These are phyloP conservation scores for Porites lobata DNA, from an alignment of 92 coral and sea anemone species.

Conservation along the genomic window DNA sequence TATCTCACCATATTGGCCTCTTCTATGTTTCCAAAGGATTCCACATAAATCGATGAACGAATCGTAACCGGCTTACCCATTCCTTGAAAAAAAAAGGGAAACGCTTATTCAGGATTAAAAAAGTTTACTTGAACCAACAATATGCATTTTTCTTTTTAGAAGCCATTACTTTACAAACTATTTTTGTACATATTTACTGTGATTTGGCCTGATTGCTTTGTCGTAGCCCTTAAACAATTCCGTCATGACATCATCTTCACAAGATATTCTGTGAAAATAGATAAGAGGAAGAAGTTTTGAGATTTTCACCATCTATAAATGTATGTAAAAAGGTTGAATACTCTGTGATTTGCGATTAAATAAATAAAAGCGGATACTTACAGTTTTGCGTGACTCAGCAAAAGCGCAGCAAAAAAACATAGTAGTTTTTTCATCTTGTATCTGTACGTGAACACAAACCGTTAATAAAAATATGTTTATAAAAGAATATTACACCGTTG, in stretches of 20 bases:
- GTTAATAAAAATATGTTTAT: too few relatives aligned
- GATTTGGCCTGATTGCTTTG: constrained; percentile 14
- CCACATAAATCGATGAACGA: constrained; percentile 51
- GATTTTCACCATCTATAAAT: neutral
- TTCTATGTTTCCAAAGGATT: constrained; percentile 89
- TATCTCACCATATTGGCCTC: constrained; percentile 85
- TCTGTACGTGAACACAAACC: too few relatives aligned
- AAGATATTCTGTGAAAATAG: neutral
- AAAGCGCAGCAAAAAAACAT: too few relatives aligned
- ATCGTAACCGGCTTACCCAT: constrained; percentile 36
- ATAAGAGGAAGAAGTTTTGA: neutral
- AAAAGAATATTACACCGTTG: too few relatives aligned
- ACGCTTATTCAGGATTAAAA: neutral
- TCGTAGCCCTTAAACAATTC: constrained; percentile 14
- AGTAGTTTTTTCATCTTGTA: too few relatives aligned
- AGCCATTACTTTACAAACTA: too few relatives aligned
- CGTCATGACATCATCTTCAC: neutral
- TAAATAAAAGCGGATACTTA: too few relatives aligned
- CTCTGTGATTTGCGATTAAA: too few relatives aligned
- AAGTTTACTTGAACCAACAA: too few relatives aligned
- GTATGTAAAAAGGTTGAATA: neutral
- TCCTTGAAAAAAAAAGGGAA: neutral
- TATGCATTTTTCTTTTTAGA: neutral
- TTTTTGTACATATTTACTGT: neutral
- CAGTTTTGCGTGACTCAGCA: too few relatives aligned